A percentile compares a stretch with the other conserved stretches of the same genome.
Conservation (phyloP, 1,140 invertebrate genomes). For the Atta colombica region DNA sequence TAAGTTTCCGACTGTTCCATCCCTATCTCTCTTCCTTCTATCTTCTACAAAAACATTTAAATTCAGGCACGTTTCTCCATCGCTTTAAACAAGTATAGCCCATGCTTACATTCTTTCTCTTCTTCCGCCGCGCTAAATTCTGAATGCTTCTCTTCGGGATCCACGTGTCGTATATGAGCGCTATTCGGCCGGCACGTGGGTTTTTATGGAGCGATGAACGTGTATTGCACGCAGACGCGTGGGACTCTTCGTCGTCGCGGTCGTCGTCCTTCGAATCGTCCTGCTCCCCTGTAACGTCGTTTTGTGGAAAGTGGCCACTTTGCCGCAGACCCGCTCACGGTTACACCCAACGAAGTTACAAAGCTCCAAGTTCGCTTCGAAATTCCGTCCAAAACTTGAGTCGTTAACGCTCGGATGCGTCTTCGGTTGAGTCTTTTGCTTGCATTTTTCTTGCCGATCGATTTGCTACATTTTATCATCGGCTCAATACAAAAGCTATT, state of each 20-base stretch:
- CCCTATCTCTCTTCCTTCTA: no score
- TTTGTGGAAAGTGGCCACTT: constrained; percentile 52
- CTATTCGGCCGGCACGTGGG: constrained; percentile 46
- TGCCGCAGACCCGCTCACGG: constrained; percentile 54
- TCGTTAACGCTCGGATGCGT: constrained; percentile 38
- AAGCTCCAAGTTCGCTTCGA: constrained; percentile 29
- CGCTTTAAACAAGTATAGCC: constrained; percentile 19
- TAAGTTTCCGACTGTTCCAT: neutral
- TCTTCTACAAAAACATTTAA: constrained; percentile 1
- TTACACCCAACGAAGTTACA: constrained; percentile 51
- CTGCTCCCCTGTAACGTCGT: constrained; percentile 39
- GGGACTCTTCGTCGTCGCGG: constrained; percentile 26
- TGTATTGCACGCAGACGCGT: constrained; percentile 49
- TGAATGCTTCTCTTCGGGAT: constrained; percentile 31
- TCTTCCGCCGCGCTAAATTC: neutral
- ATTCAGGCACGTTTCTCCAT: constrained; percentile 25
- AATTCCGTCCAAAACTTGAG: constrained; percentile 48
- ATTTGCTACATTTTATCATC: neutral
- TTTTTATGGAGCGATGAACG: constrained; percentile 51
- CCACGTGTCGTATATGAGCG: constrained; percentile 34
- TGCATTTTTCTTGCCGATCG: neutral
- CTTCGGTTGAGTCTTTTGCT: neutral
- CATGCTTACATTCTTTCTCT: neutral
- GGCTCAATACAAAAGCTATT: neutral
- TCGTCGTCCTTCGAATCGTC: constrained; percentile 43